phyloP scores from a whole-genome alignment of 2,113 vertebrate species.

The Lycaon pictus region DNA sequence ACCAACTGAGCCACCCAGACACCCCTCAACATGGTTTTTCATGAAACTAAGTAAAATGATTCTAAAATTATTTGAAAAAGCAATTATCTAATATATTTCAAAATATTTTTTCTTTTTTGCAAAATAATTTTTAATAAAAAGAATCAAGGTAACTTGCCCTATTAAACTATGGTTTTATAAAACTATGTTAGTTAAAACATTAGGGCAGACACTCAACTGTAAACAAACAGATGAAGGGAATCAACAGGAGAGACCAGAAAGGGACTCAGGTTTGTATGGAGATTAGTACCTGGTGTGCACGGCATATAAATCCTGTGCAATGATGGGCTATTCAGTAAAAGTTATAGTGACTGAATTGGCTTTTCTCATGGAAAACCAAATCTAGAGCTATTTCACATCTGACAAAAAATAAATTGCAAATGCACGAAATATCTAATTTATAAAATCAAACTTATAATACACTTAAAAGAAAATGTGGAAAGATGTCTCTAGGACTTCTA shows the following conservation, averaged over 20 bases:
- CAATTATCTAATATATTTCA: neutral
- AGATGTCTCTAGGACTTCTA: neutral
- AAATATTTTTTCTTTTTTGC: neutral
- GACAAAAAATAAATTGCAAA: neutral
- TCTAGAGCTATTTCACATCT: neutral
- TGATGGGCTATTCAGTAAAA: neutral
- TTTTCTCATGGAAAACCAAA: neutral
- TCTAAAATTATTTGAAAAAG: neutral
- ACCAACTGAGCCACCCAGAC: too few relatives aligned
- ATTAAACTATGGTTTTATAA: neutral
- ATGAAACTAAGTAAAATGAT: neutral
- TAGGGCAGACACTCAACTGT: neutral
- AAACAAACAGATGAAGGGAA: neutral
- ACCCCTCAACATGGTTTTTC: neutral
- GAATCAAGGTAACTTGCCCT: neutral
- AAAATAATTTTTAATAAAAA: neutral
- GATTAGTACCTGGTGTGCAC: accelerated
- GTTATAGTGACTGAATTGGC: neutral
- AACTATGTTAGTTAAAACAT: neutral
- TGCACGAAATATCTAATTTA: neutral
- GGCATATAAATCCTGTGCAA: neutral
- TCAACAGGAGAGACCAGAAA: neutral
- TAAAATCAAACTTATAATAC: neutral
- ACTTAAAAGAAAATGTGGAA: neutral
- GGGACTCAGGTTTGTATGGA: neutral